A percentile compares a stretch with the other conserved stretches of the same genome.
Evolutionary conservation across 2,888 invertebrate genomes (phyloP).

Genomic region (Morpho achilles): DNA sequence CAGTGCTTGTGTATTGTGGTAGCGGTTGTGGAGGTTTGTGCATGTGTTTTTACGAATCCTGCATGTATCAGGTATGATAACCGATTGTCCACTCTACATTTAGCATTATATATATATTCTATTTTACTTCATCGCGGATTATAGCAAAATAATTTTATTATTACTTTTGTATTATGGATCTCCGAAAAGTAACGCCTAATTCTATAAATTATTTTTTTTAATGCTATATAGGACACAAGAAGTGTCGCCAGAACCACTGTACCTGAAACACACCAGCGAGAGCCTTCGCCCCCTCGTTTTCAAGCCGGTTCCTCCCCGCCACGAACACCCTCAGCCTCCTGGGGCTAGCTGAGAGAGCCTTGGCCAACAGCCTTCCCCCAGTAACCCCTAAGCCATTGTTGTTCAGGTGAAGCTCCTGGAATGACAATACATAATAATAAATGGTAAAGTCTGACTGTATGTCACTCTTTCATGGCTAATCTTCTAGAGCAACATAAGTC

Average conservation of each 20-base stretch:
- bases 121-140: too few species aligned
- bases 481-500: not conserved
- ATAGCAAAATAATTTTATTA: too few species aligned
- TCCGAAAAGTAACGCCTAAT: too few species aligned
- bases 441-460: too few species aligned
- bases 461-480: too few species aligned
- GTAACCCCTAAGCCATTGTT: constrained; percentile 97
- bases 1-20: too few species aligned
- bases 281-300: constrained; percentile 94
- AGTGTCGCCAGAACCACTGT: not conserved
- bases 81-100: too few species aligned
- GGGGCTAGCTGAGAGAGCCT: constrained; percentile 82
- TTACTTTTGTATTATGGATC: too few species aligned
- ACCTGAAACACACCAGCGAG: constrained; percentile 91
- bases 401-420: constrained; percentile 88
- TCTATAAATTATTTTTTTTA: not conserved
- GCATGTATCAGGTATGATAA: too few species aligned
- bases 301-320: constrained; percentile 95
- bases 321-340: constrained; percentile 90
- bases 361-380: constrained; percentile 91
- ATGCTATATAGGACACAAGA: not conserved
- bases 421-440: not conserved
- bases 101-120: too few species aligned
- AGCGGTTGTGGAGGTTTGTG: too few species aligned
- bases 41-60: too few species aligned